Evolutionary conservation across 2,888 invertebrate genomes (phyloP), one percentile per base, ranked within the genome.

Genomic region (Sarcophaga variegata): DNA sequence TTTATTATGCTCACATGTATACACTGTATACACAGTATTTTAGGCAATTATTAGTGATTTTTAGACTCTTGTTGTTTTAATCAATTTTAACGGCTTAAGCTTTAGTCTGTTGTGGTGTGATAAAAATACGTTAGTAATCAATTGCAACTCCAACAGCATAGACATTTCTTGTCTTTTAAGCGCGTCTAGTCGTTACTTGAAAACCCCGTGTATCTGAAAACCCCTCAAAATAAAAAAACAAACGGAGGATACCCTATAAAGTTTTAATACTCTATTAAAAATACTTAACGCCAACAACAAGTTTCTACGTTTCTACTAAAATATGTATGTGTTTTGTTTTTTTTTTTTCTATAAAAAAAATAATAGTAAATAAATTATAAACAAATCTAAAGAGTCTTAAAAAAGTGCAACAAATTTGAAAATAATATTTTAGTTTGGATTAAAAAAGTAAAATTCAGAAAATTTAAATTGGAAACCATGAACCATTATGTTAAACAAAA

Each of bases 51-150:
- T 76, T 54, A 49, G 60, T 22, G 49, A 72, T 59, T 71, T 81
- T 80, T 47, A 20, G 60, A 81, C 76, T 81, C 66, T 80, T 71
- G 76, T 22, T 80, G 20, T 47, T 62, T 79, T 67, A 72, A 71
- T 66, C 76, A 81, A 78, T 71, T 66, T 12, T 71, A 71, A 25
- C 83, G 64, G 69, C 60, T 80, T 81, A 60, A 91, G 92, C 92
- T 92, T 92, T 92, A 92, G 91, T 92, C 90, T 89, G 90, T 92
- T 92, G 92, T 90, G 91, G 93, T 93, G 92, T 93, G 92, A 92
- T 92, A 92, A 92, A 92, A 92, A 91, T 92, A 91, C 92, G 91
- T 93, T 92, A 92, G 92, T 92, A 93, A 92, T 91, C 93, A 92
- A 92, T 92, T 93, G 92, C 91, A 92, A 91, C 91, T 90, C 91